phyloP scores from a whole-genome alignment of 2,113 vertebrate species.

The Onychostruthus taczanowskii region DNA sequence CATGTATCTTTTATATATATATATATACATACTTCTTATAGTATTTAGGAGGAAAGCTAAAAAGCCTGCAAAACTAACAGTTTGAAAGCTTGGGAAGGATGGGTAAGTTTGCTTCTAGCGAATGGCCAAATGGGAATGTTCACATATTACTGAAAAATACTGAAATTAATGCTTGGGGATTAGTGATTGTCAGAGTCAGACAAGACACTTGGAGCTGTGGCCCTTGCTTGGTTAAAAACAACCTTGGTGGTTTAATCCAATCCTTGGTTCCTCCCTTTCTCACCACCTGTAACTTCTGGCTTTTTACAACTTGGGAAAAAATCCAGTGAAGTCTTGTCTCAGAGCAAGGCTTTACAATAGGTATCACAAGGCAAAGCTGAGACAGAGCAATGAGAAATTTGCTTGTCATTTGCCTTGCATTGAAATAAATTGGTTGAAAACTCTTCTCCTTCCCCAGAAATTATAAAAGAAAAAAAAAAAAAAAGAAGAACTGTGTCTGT shows the following conservation, averaged over 20 bases:
- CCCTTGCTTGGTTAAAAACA: background rate
- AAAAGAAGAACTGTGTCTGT: background rate
- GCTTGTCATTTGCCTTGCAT: background rate
- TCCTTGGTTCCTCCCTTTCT: background rate
- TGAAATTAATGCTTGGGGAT: background rate
- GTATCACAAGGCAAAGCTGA: background rate
- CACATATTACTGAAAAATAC: background rate
- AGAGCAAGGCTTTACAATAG: background rate
- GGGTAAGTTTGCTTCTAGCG: background rate
- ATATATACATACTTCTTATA: background rate
- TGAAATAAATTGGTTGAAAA: background rate
- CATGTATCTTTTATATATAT: background rate
- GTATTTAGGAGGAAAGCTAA: background rate
- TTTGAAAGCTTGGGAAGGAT: background rate
- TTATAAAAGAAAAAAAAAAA: background rate
- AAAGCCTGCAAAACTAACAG: background rate
- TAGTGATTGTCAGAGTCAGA: background rate
- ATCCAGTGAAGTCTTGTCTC: background rate
- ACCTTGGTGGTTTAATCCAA: background rate
- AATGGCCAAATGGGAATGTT: background rate
- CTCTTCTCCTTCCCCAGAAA: background rate
- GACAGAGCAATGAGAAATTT: background rate
- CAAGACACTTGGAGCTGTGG: background rate
- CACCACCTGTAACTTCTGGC: background rate
- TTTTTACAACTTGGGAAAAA: background rate